These are phyloP conservation scores for Crotalus horridus DNA, from an alignment of 2,113 vertebrate genomes.

Conservation along the genomic window DNA sequence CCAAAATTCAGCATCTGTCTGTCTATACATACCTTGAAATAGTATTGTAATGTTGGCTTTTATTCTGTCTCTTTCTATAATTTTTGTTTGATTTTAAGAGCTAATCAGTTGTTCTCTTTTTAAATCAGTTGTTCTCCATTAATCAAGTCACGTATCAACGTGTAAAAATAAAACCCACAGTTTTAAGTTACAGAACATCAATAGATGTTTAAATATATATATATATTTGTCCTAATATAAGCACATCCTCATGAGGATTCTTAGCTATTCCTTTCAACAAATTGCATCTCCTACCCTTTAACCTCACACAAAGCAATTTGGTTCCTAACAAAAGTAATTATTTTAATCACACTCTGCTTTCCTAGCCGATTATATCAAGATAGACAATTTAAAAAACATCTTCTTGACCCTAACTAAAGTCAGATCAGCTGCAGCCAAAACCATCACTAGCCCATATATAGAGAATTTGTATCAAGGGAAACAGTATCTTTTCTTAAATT, in stretches of 20 bases:
- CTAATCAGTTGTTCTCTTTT: slow-evolving; percentile 3
- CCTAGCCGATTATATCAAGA: slow-evolving; percentile 22
- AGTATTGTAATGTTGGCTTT: not conserved
- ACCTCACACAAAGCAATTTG: slow-evolving; percentile 29
- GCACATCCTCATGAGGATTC: not conserved
- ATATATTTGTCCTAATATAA: not conserved
- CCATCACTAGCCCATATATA: slow-evolving; percentile 27
- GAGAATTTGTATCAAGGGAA: slow-evolving; percentile 20
- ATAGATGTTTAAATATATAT: slow-evolving; percentile 3
- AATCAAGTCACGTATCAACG: not conserved
- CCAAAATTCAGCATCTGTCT: not conserved
- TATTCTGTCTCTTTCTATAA: slow-evolving; percentile 5
- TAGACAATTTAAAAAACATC: slow-evolving; percentile 36
- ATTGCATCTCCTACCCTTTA: slow-evolving; percentile 12
- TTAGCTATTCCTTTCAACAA: not conserved
- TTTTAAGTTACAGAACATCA: not conserved
- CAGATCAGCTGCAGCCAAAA: slow-evolving; percentile 37
- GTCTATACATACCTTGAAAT: not conserved
- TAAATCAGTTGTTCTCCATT: not conserved
- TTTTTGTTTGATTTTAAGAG: slow-evolving; percentile 11
- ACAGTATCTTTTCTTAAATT: not conserved
- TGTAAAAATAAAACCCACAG: fast-evolving
- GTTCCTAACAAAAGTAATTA: slow-evolving; percentile 32
- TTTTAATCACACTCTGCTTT: slow-evolving; percentile 32
- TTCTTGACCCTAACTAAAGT: slow-evolving; percentile 8